Evolutionary conservation across 1,140 invertebrate species (phyloP).

Genomic region (Andricus grossulariae): DNA sequence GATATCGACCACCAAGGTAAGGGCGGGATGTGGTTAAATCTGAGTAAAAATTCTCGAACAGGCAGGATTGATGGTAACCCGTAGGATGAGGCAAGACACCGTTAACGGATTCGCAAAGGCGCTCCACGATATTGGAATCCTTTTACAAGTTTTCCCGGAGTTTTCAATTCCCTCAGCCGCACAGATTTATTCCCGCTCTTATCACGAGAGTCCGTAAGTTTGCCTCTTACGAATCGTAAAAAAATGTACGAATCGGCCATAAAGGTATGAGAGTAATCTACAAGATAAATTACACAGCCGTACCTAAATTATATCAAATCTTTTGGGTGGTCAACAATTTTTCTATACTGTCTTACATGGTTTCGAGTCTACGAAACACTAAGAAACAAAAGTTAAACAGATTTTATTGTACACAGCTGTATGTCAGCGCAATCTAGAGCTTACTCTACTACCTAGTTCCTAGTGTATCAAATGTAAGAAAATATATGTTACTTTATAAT

Average conservation of each 20-base stretch:
- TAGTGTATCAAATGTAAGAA: no score
- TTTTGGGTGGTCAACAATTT: neutral
- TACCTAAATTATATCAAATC: no score
- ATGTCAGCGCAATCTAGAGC: no score
- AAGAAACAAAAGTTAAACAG: no score
- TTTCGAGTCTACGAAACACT: no score
- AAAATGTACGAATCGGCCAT: conserved; percentile 17
- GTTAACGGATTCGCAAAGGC: conserved; percentile 39
- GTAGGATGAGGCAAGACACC: conserved; percentile 35
- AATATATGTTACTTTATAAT: no score
- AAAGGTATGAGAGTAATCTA: neutral
- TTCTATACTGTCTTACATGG: neutral
- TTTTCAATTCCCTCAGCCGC: conserved; percentile 38
- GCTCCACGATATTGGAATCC: conserved; percentile 43
- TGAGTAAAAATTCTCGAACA: conserved; percentile 23
- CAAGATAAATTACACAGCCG: neutral
- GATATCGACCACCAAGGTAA: neutral
- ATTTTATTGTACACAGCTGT: no score
- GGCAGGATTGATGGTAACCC: conserved; percentile 25
- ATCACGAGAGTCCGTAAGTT: conserved; percentile 25
- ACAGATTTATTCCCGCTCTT: conserved; percentile 39
- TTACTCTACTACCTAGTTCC: no score
- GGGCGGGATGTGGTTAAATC: conserved; percentile 21
- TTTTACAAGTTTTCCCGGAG: conserved; percentile 40
- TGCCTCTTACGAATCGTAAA: neutral